Percentiles rank a stretch among this genome's conserved stretches.
These are phyloP conservation scores for Pseudoips prasinana DNA, from an alignment of 2,888 invertebrate species.

Conservation along the genomic window DNA sequence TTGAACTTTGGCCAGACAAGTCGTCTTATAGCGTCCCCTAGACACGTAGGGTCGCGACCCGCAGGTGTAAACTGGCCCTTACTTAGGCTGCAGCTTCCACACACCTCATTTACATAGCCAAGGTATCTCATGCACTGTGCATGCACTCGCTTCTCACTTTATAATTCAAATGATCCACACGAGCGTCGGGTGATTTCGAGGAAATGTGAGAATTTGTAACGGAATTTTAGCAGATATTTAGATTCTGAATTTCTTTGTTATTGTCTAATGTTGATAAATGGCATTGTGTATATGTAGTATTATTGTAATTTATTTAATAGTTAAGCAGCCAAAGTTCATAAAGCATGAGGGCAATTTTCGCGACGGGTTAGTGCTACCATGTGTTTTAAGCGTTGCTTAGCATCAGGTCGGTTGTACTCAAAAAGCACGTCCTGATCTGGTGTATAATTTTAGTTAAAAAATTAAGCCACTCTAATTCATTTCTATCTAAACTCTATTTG, in stretches of 20 bases:
- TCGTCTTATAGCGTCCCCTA: conserved; percentile 22
- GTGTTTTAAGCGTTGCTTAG: too few species aligned
- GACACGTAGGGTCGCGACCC: conserved; percentile 21
- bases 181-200: conserved; percentile 55
- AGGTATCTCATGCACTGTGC: conserved; percentile 70
- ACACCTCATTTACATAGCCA: conserved; percentile 67
- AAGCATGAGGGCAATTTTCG: too few species aligned
- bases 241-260: conserved; percentile 27
- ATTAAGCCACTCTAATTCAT: too few species aligned
- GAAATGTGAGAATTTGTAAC: conserved; percentile 79
- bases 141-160: conserved; percentile 75
- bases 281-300: conserved; percentile 4
- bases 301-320: too few species aligned
- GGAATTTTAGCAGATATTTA: conserved; percentile 53
- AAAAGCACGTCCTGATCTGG: too few species aligned
- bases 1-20: conserved; percentile 45
- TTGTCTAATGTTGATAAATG: conserved; percentile 13
- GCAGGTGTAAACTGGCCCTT: conserved; percentile 62
- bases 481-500: too few species aligned
- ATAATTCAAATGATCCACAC: conserved; percentile 76
- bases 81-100: conserved; percentile 49
- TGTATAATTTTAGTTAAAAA: too few species aligned
- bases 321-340: too few species aligned
- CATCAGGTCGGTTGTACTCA: too few species aligned
- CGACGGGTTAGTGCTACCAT: too few species aligned